Conservation (phyloP, 2,113 vertebrate species). For the Conger conger region DNA sequence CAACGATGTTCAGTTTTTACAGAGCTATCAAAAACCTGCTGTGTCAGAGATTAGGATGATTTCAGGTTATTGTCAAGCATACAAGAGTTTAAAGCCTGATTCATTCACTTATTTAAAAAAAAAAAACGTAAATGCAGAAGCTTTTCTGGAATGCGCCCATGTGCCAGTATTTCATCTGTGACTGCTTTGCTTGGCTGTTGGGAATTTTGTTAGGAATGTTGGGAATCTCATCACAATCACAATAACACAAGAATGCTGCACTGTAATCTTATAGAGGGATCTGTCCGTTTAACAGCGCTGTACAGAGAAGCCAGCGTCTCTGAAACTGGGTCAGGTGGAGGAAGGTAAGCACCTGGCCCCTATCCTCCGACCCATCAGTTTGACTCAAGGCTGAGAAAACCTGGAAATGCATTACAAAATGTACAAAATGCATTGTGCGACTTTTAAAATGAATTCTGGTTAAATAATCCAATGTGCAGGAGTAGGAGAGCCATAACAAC, state of each 20-base stretch:
- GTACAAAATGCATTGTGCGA: too few relatives aligned
- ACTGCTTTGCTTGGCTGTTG: background rate
- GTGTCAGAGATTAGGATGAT: constrained; percentile 78
- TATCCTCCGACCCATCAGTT: background rate
- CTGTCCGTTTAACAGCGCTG: background rate
- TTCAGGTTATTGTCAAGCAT: constrained; percentile 64
- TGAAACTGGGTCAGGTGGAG: background rate
- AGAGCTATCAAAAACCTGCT: constrained; percentile 78
- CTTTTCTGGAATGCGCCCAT: background rate
- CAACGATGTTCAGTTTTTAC: constrained; percentile 79
- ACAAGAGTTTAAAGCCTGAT: constrained; percentile 42
- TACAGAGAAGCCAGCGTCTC: background rate
- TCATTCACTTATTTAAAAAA: constrained; percentile 50
- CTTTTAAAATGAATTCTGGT: too few relatives aligned
- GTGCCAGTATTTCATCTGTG: constrained; percentile 3
- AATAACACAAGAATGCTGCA: background rate
- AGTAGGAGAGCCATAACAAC: too few relatives aligned
- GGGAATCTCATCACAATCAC: too few relatives aligned
- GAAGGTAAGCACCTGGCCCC: background rate
- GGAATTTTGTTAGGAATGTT: too few relatives aligned
- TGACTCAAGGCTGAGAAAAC: background rate
- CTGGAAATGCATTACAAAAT: too few relatives aligned
- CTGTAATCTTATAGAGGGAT: background rate
- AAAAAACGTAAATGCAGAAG: background rate
- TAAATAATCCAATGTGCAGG: too few relatives aligned